A percentile compares a stretch with the other conserved stretches of the same genome.
Evolutionary conservation across 2,797 vertebrate species (phyloP).

Genomic region (Apogon talboti): DNA sequence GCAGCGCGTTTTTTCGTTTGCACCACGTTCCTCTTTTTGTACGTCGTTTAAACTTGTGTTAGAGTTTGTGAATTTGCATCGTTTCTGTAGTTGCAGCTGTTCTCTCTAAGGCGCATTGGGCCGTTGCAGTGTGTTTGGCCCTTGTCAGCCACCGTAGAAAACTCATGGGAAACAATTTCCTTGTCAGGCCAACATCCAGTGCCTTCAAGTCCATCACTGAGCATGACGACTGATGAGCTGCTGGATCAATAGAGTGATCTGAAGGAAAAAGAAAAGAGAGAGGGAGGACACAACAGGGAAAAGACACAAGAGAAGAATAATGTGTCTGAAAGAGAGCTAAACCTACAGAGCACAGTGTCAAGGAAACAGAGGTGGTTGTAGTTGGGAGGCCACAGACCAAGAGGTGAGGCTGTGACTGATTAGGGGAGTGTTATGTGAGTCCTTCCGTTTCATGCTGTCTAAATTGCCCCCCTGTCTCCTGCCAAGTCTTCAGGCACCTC

Average conservation of each 20-base stretch:
- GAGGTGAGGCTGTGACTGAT: slow-evolving; percentile 43
- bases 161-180: slow-evolving; percentile 53
- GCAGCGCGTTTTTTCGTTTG: too few relatives aligned
- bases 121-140: too few relatives aligned
- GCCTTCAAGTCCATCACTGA: slow-evolving; percentile 33
- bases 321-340: slow-evolving; percentile 22
- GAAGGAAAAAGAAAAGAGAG: slow-evolving; percentile 13
- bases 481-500: slow-evolving; percentile 70
- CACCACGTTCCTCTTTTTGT: too few relatives aligned
- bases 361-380: slow-evolving; percentile 18
- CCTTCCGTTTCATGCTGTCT: slow-evolving; percentile 61
- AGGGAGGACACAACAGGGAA: slow-evolving; percentile 15
- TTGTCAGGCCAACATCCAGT: slow-evolving; percentile 35
- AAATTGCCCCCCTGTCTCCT: slow-evolving; percentile 63
- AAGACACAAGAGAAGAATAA: slow-evolving; percentile 38
- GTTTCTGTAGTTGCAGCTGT: too few relatives aligned
- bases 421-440: slow-evolving; percentile 34
- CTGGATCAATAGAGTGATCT: slow-evolving; percentile 54
- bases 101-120: too few relatives aligned
- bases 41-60: too few relatives aligned
- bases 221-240: slow-evolving; percentile 32
- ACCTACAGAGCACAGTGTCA: slow-evolving; percentile 17
- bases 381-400: slow-evolving; percentile 25
- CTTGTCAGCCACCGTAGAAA: background rate
- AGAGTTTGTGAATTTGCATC: too few relatives aligned